Evolutionary conservation across 2,888 invertebrate genomes (phyloP).

Genomic region (Gisinianus flammeolus): DNA sequence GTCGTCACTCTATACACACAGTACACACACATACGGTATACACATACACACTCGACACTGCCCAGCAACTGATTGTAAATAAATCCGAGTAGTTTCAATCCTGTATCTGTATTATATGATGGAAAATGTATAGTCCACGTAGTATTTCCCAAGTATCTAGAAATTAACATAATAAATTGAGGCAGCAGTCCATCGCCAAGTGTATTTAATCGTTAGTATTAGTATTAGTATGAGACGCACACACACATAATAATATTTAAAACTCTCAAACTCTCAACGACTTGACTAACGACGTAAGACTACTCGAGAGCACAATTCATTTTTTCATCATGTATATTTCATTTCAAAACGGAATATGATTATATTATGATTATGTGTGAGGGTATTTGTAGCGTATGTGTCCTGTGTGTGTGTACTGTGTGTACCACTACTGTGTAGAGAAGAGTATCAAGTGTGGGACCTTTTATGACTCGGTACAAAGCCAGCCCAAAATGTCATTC

Average conservation of each 20-base stretch:
- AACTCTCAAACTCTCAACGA: background rate
- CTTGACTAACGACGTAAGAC: background rate
- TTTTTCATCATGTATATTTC: background rate
- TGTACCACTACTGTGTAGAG: background rate
- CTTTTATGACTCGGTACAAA: constrained; percentile 1
- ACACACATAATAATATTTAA: background rate
- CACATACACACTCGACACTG: too few relatives aligned
- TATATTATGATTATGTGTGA: too few relatives aligned
- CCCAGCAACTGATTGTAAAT: too few relatives aligned
- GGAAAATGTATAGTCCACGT: background rate
- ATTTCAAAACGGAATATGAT: too few relatives aligned
- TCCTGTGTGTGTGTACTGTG: too few relatives aligned
- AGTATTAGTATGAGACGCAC: too few relatives aligned
- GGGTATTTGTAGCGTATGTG: too few relatives aligned
- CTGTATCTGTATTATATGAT: background rate
- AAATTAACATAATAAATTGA: constrained; percentile 18
- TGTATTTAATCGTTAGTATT: background rate
- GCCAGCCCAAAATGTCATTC: constrained; percentile 6
- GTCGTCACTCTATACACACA: too few relatives aligned
- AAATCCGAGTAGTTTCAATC: too few relatives aligned
- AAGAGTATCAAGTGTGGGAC: background rate
- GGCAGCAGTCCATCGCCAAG: background rate
- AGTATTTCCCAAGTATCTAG: background rate
- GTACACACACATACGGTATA: too few relatives aligned
- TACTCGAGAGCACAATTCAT: background rate